Evolutionary conservation across 2,888 invertebrate species (phyloP), one percentile per base, ranked within the genome.

Genomic region (Erannis defoliaria): DNA sequence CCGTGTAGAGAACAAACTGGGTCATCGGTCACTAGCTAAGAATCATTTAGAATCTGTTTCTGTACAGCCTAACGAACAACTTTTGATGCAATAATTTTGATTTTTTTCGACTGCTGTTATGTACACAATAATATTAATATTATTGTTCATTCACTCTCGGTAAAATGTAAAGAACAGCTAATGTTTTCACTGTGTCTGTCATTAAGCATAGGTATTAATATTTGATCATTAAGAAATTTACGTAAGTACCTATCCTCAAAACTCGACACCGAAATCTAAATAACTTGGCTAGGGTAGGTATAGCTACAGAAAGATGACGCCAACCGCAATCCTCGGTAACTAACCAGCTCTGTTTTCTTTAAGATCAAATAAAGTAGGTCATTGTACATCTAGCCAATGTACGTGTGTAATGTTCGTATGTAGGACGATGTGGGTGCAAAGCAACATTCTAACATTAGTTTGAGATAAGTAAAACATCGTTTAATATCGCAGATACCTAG

Each of bases 341-440:
- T 40, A 61, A 26, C 46, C 37, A 29, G 38, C 31, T 53, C 5
- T 64, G 51, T 65, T 65, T 66, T 61, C 59, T 64, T 62, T 51
- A 33, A 64, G 65, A 64, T 65, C 67, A 64, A 60, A 67, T 62
- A 48, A 66, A 64, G 38, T 55, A 49, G 67, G 53, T 26, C 64
- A 38, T 35, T 57, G 62, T 45, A 43, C 26, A 46, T 29, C 16
- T 29, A 53, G 23, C 18, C 10, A 33, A 14, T 33, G 38, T 59
- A n/a, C 5, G 37, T 26, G n/a, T 31, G 14, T 45, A 45, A 48
- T 42, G 8, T 21, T 10, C 5, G 51, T 64, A 50, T 51, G 55
- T 60, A 63, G 42, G 40, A 31, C 51, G 59, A 46, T 33, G 57
- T 60, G 54, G 62, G 45, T 49, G 62, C 57, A 53, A 60, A 48